Base-by-base conservation (phyloP, 2,797 vertebrate genomes). In the Avahi laniger region DNA sequence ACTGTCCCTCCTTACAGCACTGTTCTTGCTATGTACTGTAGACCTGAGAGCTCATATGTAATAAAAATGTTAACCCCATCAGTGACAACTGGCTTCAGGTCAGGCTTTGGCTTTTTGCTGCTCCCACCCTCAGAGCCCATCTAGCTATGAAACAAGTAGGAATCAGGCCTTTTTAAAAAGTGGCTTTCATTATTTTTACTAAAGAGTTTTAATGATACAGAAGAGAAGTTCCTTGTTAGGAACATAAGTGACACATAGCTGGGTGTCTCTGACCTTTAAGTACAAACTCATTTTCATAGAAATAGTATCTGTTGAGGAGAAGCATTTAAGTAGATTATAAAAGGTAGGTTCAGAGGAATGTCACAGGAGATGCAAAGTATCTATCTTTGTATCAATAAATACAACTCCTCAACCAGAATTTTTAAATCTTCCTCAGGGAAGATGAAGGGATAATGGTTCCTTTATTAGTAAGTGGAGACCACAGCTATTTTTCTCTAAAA, bases 301-400 rank as follows among this genome's bases (percentile, higher is more conserved):
- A 81, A 73, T 78, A 73, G 72, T 30, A 75, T 91, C 10, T 85
- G 91, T 91, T 70, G 54, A 96, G 76, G 48, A 81, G 50, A 72
- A 52, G 10, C 70, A 76, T 94, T 88, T 79, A 89, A 91, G 85
- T 73, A 82, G 61, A 85, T 93, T 72, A 61, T 91, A 46, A 89
- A 97, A 96, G 57, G 78, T 59, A 72, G 30, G 46, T 69, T 88
- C 72, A 95, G 50, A 91, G 79, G 38, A 84, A 30, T 93, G n/a
- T 48, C 94, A 81, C 86, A 67, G 65, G 91, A 96, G 43, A 93
- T 81, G 15, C 11, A 33, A 38, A 88, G 73, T 69, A 35, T 63
- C 35, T 93, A 24, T 67, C 63, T 87, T 96, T 85, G 73, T 78
- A 57, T 57, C 26, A 57, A 57, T 57, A 87, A 81, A 88, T 33